Evolutionary conservation across 2,888 invertebrate species (phyloP), one percentile per base, ranked within the genome.

Genomic region (Eupithecia vulgata): DNA sequence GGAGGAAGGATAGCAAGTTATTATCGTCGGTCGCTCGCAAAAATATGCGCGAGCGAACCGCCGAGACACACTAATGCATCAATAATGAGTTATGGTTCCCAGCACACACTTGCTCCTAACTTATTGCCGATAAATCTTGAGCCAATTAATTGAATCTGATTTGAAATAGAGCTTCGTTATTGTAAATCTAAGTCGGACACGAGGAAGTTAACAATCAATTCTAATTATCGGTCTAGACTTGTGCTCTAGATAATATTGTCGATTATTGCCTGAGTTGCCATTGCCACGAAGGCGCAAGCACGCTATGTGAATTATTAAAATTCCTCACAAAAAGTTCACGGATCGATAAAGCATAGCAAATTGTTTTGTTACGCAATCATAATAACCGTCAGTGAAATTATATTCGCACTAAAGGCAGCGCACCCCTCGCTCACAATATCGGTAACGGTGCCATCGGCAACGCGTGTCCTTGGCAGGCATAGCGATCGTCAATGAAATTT

Each of bases 401-500:
- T 84, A 81, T 83, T 85, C 79, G 81, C 82, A 85, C 82, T 84
- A 83, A 81, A 81, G 81, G 81, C 83, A 82, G 76, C 79, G 81
- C 83, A 82, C 86, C 87, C 85, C 75, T 76, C 71, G 62, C 66
- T 59, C 84, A 75, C 78, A 82, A 84, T 86, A 87, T 86, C 84
- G 86, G 82, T 87, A 85, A 81, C 83, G 82, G 82, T 86, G 85
- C 82, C 85, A 85, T 87, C 83, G 85, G 85, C 82, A 85, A 84
- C 86, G 88, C 85, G 87, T 90, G 92, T 90, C 93, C 92, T 93
- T 92, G 88, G 88, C 87, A 88, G 84, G 88, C 87, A 87, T 86
- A 84, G 84, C 86, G 79, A 84, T 90, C 87, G 89, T 91, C 93
- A 92, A 92, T 92, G 93, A 88, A 93, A 92, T 90, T 90, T 89